Evolutionary conservation across 2,797 vertebrate species (phyloP).

Genomic region (Amblyopsis hoosieri): DNA sequence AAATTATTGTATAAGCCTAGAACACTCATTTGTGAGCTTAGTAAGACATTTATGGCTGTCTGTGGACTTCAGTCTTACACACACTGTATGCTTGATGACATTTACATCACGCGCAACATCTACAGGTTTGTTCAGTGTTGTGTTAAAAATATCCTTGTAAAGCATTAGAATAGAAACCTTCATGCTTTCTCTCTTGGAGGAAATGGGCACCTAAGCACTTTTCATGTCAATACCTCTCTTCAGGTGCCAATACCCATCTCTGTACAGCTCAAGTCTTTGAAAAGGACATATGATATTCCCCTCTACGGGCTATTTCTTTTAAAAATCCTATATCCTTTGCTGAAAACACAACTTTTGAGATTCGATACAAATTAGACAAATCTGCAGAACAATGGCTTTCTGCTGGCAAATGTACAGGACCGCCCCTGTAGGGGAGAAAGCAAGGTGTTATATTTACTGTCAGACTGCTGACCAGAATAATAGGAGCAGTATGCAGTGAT

Average conservation of each 20-base stretch:
- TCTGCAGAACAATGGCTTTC: conserved; percentile 44
- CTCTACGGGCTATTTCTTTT: conserved; percentile 25
- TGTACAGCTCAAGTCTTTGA: not conserved
- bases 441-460: conserved; percentile 46
- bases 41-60: too few relatives aligned
- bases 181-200: too few relatives aligned
- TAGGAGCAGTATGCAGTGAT: conserved; percentile 4
- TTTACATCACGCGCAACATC: too few relatives aligned
- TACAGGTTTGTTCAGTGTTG: too few relatives aligned
- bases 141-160: too few relatives aligned
- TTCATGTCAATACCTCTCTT: not conserved
- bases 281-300: conserved; percentile 4
- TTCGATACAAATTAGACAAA: conserved; percentile 38
- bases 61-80: too few relatives aligned
- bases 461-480: conserved; percentile 39
- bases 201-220: too few relatives aligned
- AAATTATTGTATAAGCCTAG: too few relatives aligned
- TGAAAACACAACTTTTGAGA: conserved; percentile 23
- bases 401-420: conserved; percentile 30
- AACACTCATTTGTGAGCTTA: too few relatives aligned
- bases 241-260: not conserved
- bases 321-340: conserved; percentile 32
- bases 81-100: too few relatives aligned
- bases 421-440: conserved; percentile 20
- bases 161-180: too few relatives aligned